A percentile compares a stretch with the other conserved stretches of the same genome.
These are phyloP conservation scores for Seriola rivoliana DNA, from an alignment of 2,113 vertebrate species.

Conservation along the genomic window DNA sequence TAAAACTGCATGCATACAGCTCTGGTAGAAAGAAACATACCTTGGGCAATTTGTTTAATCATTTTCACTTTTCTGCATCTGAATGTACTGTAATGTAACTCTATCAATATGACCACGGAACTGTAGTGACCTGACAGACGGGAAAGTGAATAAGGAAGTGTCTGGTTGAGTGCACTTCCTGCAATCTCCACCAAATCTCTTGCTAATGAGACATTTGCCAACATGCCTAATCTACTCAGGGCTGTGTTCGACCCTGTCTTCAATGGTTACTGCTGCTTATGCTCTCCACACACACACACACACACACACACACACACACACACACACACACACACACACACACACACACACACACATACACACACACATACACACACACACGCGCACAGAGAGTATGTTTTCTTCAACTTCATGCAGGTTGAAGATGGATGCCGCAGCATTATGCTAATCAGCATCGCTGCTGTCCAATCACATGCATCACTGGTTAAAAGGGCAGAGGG, in stretches of 20 bases:
- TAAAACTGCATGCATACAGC: no score
- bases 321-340: not conserved
- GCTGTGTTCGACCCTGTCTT: conserved; percentile 25
- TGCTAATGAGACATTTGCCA: conserved; percentile 54
- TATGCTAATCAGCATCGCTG: conserved; percentile 57
- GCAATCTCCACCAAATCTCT: not conserved
- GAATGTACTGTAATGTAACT: not conserved
- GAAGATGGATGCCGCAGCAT: conserved; percentile 51
- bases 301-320: conserved; percentile 5
- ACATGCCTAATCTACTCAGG: conserved; percentile 19
- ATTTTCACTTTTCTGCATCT: not conserved
- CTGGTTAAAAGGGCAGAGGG: conserved; percentile 46
- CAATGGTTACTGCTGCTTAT: conserved; percentile 15
- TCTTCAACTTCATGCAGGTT: conserved; percentile 39
- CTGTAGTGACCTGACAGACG: not conserved
- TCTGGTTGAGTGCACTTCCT: conserved; percentile 3
- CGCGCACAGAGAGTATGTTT: conserved; percentile 1
- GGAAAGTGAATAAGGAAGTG: conserved; percentile 2
- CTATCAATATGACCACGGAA: not conserved
- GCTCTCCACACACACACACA: not conserved
- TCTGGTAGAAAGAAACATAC: not conserved
- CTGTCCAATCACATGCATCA: conserved; percentile 62
- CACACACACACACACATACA: conserved; percentile 1
- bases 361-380: conserved; percentile 2
- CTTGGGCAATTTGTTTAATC: not conserved